These are phyloP conservation scores for Proterorhinus semilunaris DNA, from an alignment of 2,113 vertebrate genomes.

Conservation along the genomic window DNA sequence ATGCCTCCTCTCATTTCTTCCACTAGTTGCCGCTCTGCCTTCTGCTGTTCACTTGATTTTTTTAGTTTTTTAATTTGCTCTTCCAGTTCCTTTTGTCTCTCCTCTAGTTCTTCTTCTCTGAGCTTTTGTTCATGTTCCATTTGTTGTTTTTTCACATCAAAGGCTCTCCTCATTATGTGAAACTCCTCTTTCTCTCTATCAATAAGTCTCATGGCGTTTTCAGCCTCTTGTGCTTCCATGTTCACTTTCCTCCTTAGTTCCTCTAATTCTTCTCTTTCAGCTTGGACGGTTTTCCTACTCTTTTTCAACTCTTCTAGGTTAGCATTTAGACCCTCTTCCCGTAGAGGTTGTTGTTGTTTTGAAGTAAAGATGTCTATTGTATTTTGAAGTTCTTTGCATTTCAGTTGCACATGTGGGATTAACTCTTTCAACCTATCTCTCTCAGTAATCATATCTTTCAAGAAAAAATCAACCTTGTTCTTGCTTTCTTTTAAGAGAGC, in stretches of 20 bases:
- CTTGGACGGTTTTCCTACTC: neutral
- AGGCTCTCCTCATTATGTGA: too few relatives aligned
- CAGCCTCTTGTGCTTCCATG: neutral
- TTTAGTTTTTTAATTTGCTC: constrained; percentile 3
- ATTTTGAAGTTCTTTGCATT: neutral
- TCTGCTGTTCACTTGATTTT: neutral
- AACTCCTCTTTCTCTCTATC: neutral
- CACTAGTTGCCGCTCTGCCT: neutral
- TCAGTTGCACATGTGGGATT: neutral
- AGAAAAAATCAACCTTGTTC: neutral
- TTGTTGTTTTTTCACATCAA: neutral
- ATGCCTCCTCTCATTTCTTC: neutral
- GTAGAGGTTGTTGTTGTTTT: neutral
- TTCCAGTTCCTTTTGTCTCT: constrained; percentile 17
- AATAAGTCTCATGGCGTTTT: neutral
- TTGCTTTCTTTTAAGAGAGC: neutral
- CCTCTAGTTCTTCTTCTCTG: constrained; percentile 3
- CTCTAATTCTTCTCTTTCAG: neutral
- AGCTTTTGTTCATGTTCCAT: constrained; percentile 1
- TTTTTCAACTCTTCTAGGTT: neutral
- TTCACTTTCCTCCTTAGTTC: neutral
- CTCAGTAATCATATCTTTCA: neutral
- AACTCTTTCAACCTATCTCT: neutral
- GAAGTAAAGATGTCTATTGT: neutral
- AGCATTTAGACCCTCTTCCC: neutral